Percentiles rank a stretch among this genome's conserved stretches.
Conservation (phyloP, 2,888 invertebrate genomes). For the Neocrepidodera transversa region DNA sequence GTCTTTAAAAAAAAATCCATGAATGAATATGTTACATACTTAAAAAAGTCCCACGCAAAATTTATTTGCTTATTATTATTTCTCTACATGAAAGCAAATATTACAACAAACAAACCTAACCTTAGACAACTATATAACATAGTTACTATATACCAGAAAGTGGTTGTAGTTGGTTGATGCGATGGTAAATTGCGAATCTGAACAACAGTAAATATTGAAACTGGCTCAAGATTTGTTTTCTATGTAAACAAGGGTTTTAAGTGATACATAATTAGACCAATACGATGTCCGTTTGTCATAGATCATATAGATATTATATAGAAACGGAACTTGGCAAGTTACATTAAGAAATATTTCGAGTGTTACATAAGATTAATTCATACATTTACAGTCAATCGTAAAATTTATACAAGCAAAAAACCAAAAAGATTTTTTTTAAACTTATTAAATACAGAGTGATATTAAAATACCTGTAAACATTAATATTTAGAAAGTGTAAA, state of each 20-base stretch:
- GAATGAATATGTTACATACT: no score
- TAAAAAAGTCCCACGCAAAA: no score
- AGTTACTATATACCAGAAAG: background rate
- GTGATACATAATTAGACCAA: conserved; percentile 53
- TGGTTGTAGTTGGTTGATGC: background rate
- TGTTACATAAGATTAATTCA: no score
- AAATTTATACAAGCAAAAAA: no score
- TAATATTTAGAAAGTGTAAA: no score
- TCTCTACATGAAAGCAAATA: conserved; percentile 18
- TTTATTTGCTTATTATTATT: conserved; percentile 14
- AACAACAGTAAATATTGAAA: conserved; percentile 56
- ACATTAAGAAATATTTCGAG: background rate
- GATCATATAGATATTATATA: background rate
- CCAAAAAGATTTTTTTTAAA: no score
- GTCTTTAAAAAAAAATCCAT: no score
- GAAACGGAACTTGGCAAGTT: background rate
- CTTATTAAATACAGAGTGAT: no score
- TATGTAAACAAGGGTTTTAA: conserved; percentile 56
- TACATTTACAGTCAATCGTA: no score
- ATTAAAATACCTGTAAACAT: no score
- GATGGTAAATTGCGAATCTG: conserved; percentile 14
- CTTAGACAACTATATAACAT: conserved; percentile 19
- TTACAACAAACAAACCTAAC: conserved; percentile 18
- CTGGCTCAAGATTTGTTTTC: conserved; percentile 58
- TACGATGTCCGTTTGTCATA: no score